These are phyloP conservation scores for Ceratosolen solmsi DNA, from an alignment of 1,140 invertebrate species.

Conservation along the genomic window DNA sequence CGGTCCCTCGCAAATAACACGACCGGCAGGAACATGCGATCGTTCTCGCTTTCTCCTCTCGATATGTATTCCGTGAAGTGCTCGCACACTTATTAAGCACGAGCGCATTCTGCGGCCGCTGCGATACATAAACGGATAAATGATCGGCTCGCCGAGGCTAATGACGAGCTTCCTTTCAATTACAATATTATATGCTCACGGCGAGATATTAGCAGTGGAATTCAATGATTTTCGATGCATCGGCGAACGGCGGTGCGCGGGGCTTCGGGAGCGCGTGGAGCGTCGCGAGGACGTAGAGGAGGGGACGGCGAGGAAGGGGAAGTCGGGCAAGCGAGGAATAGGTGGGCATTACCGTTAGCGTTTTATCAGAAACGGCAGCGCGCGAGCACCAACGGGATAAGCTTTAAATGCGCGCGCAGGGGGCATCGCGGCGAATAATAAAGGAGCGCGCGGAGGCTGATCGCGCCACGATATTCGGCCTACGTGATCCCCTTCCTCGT, in stretches of 20 bases:
- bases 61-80: neutral
- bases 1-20: neutral
- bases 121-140: slow-evolving; percentile 28
- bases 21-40: neutral
- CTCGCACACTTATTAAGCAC: neutral
- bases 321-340: neutral
- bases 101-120: neutral
- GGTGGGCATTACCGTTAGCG: slow-evolving; percentile 21
- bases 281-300: neutral
- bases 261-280: neutral
- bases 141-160: slow-evolving; percentile 11
- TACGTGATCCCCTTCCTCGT: neutral
- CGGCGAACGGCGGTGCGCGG: neutral
- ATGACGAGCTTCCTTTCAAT: slow-evolving; percentile 44
- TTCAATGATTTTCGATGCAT: slow-evolving; percentile 15
- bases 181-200: slow-evolving; percentile 9
- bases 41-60: slow-evolving; percentile 26
- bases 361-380: slow-evolving; percentile 8
- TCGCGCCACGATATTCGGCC: slow-evolving; percentile 2
- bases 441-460: slow-evolving; percentile 9
- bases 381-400: slow-evolving; percentile 17
- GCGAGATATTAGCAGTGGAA: slow-evolving; percentile 17
- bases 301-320: neutral
- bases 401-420: slow-evolving; percentile 1
- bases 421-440: slow-evolving; percentile 14